Conservation (phyloP, 2,797 vertebrate genomes). For the Pygocentrus nattereri region DNA sequence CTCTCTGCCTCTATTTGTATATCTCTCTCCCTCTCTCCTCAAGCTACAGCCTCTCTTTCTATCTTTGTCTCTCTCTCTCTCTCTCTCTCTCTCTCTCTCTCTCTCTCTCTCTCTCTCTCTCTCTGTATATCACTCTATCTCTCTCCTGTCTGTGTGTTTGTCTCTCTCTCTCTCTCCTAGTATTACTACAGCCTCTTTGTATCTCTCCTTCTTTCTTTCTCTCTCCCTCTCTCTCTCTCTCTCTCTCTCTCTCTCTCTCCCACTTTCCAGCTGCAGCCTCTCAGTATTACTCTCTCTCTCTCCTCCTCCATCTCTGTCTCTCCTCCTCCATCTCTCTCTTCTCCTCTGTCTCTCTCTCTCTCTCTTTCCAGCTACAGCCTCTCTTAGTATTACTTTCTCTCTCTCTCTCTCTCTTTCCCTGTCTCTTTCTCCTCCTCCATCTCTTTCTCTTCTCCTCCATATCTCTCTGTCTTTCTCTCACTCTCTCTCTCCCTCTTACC, state of each 20-base stretch:
- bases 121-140: too few relatives aligned
- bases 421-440: slow-evolving; percentile 4
- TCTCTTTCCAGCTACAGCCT: neutral
- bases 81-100: slow-evolving; percentile 6
- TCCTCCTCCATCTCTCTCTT: neutral
- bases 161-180: neutral
- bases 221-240: neutral
- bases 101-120: neutral
- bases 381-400: too few relatives aligned
- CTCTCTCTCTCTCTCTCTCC: neutral
- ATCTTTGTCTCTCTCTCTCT: neutral
- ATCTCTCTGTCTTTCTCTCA: neutral
- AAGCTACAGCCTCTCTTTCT: too few relatives aligned
- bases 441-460: neutral
- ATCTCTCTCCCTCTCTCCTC: neutral
- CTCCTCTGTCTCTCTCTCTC: neutral
- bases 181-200: too few relatives aligned
- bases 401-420: neutral
- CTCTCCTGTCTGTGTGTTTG: neutral
- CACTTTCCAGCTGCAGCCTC: neutral
- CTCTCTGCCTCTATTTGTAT: neutral
- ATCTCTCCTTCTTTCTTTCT: neutral
- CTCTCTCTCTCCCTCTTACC: neutral
- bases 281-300: neutral
- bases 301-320: neutral